Conservation (phyloP, 2,888 invertebrate species). For the Schizaphis graminum region DNA sequence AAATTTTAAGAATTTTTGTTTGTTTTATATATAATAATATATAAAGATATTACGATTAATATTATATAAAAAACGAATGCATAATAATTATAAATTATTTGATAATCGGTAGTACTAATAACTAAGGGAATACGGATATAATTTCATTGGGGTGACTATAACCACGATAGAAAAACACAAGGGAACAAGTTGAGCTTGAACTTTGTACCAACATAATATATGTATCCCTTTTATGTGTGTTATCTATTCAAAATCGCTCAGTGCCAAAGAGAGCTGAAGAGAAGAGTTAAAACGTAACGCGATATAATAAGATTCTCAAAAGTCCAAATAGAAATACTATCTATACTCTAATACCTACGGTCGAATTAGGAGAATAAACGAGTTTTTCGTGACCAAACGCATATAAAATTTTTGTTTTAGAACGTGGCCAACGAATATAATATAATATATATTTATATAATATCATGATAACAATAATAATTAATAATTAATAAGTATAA, state of each 20-base stretch:
- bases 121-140: neutral
- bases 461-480: conserved; percentile 6
- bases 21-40: neutral
- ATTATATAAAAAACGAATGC: conserved; percentile 29
- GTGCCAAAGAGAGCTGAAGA: neutral
- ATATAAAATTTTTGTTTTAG: neutral
- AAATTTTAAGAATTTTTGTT: conserved; percentile 19
- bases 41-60: conserved; percentile 34
- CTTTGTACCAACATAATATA: neutral
- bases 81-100: conserved; percentile 35
- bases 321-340: neutral
- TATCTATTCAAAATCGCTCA: neutral
- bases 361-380: neutral
- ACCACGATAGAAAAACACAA: neutral
- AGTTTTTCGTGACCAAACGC: neutral
- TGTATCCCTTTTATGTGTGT: neutral
- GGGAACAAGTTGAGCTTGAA: conserved; percentile 16
- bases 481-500: conserved; percentile 3
- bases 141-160: neutral
- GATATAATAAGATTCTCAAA: conserved; percentile 4
- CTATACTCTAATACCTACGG: neutral
- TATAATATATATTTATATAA: neutral
- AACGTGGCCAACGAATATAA: neutral
- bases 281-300: neutral
- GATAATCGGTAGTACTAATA: conserved; percentile 3